These are phyloP conservation scores for Willowsia nigromaculata DNA, from an alignment of 2,888 invertebrate species.

Conservation along the genomic window DNA sequence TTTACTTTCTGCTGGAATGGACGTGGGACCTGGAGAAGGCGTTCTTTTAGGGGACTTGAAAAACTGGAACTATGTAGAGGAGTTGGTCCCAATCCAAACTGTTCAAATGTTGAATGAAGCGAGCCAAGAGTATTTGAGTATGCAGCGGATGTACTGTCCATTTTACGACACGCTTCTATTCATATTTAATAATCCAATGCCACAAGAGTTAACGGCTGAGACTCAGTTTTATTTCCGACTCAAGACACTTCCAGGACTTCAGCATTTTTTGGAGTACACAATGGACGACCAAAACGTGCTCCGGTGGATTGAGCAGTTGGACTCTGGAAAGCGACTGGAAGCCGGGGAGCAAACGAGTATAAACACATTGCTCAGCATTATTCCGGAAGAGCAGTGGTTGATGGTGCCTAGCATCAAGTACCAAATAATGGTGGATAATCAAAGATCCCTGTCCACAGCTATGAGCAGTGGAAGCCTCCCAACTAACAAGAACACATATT, in stretches of 20 bases:
- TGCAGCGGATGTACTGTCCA: constrained; percentile 77
- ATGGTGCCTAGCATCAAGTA: constrained; percentile 76
- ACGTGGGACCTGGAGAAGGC: constrained; percentile 70
- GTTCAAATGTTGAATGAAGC: constrained; percentile 74
- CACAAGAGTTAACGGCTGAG: constrained; percentile 68
- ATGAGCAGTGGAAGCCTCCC: not conserved
- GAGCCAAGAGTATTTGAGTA: constrained; percentile 68
- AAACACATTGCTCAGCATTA: constrained; percentile 69
- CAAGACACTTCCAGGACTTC: constrained; percentile 74
- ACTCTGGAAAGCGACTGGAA: constrained; percentile 59
- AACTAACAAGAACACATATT: not conserved
- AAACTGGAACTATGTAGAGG: constrained; percentile 76
- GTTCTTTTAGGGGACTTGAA: constrained; percentile 67
- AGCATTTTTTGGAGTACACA: constrained; percentile 76
- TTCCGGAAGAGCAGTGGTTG: constrained; percentile 77
- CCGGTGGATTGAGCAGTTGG: constrained; percentile 69
- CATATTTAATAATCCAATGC: constrained; percentile 76
- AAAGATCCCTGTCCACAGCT: not conserved
- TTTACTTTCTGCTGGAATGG: constrained; percentile 68
- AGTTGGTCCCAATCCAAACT: constrained; percentile 73
- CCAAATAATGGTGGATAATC: constrained; percentile 62
- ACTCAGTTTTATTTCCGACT: constrained; percentile 65
- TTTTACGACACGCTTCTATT: constrained; percentile 77
- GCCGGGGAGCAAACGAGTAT: constrained; percentile 63
- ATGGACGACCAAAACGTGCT: constrained; percentile 72